Percentiles rank a stretch among this genome's conserved stretches.
Evolutionary conservation across 2,113 vertebrate species (phyloP).

Genomic region (Speoplatyrhinus poulsoni): DNA sequence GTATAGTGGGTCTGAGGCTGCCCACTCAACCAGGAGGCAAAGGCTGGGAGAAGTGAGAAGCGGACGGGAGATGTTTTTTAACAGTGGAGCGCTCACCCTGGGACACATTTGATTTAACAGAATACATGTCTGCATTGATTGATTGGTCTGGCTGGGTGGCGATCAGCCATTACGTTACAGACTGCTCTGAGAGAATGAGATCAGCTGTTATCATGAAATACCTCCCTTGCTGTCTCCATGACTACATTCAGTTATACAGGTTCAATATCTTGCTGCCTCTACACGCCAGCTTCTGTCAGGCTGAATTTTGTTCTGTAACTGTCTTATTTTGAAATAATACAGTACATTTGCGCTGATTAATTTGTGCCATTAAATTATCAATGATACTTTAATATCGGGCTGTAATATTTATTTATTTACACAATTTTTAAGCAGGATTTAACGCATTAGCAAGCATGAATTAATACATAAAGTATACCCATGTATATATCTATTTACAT

Average conservation of each 20-base stretch:
- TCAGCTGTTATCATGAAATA: too few species aligned
- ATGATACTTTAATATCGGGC: background rate
- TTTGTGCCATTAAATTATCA: slow-evolving; percentile 35
- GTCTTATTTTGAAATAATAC: slow-evolving; percentile 1
- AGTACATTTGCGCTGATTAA: background rate
- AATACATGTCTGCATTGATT: background rate
- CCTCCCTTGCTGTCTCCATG: too few species aligned
- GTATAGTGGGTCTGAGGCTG: slow-evolving; percentile 86
- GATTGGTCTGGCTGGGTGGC: background rate
- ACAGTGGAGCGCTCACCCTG: background rate
- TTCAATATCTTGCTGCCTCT: background rate
- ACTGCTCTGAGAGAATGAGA: slow-evolving; percentile 2
- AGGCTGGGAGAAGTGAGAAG: slow-evolving; percentile 83
- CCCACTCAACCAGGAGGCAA: slow-evolving; percentile 92
- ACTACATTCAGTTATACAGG: slow-evolving; percentile 15
- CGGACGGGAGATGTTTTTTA: background rate
- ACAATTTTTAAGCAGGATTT: background rate
- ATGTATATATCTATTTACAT: background rate
- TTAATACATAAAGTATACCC: background rate
- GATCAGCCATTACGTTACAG: slow-evolving; percentile 1
- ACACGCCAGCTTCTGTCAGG: slow-evolving; percentile 4
- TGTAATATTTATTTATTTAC: background rate
- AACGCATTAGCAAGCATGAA: background rate
- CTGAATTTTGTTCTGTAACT: background rate
- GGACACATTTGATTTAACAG: background rate